Base-by-base conservation (phyloP, 1,140 invertebrate species). In the Drosophila nannoptera region DNA sequence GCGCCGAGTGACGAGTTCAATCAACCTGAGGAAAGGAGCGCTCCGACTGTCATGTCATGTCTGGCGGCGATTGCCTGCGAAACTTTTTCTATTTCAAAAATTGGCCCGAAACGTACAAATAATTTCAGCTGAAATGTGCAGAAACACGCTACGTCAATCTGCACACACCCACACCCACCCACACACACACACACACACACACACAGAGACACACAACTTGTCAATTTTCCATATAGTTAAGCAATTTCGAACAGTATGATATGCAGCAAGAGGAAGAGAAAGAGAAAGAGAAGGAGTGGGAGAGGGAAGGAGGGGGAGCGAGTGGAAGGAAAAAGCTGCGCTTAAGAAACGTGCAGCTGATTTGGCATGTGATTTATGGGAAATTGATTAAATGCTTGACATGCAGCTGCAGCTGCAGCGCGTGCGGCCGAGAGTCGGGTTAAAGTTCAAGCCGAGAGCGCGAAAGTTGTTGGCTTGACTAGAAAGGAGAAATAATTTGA, bases 201-300 rank as follows among this genome's bases (percentile, higher is more conserved):
- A 64, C 0, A 50, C 38, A 29, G n/a, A 12, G n/a, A 71, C 73
- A 81, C 81, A 81, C 75, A 86, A 75, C 81, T 81, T 77, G 81
- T 84, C 81, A 86, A 84, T 84, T 84, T 84, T 84, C 81, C 81
- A 84, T 84, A 81, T 72, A 86, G 81, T 84, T 86, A 84, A 84
- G 77, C 81, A 84, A 86, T 86, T 84, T 84, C 53, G 62, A 12
- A 31, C 65, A 65, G 61, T 75, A 78, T 81, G 73, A 81, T 81
- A 75, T 73, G 62, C 50, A 54, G 49, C 77, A 69, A 66, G 46
- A 54, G 49, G 42, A 42, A 35, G 14, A 35, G 33, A 2, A 22
- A 22, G 22, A 22, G 22, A 22, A 3, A 22, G 22, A 22, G 22
- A 22, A n/a, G n/a, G n/a, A n/a, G n/a, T n/a, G n/a, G n/a, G 22